Conservation (phyloP, 1,140 invertebrate genomes). For the Lucilia cuprina region DNA sequence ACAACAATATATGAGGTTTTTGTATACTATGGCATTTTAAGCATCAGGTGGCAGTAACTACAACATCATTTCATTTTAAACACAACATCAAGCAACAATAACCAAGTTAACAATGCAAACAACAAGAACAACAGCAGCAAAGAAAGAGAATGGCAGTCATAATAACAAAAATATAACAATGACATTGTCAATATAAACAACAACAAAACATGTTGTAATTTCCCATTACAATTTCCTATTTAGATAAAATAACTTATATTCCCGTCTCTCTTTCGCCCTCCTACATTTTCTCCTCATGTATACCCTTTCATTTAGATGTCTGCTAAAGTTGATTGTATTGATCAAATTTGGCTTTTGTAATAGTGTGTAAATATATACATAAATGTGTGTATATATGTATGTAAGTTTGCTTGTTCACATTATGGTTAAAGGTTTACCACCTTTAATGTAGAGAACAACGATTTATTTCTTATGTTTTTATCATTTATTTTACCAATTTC, state of each 20-base stretch:
- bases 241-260: not conserved
- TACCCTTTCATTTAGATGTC: not conserved
- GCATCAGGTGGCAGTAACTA: not conserved
- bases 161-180: not conserved
- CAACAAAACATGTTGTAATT: slow-evolving; percentile 24
- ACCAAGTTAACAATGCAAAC: not conserved
- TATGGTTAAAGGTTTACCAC: not conserved
- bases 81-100: not conserved
- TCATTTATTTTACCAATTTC: not conserved
- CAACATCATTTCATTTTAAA: not conserved
- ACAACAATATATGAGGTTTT: too few species aligned
- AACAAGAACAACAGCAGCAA: not conserved
- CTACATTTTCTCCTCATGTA: not conserved
- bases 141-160: not conserved
- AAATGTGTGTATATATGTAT: not conserved
- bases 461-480: not conserved
- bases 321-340: not conserved
- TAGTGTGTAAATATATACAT: not conserved
- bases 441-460: not conserved
- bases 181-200: slow-evolving; percentile 19
- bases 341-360: not conserved
- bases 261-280: not conserved
- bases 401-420: not conserved
- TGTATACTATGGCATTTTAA: not conserved
- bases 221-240: slow-evolving; percentile 26